phyloP scores from a whole-genome alignment of 2,797 vertebrate genomes.

The Neoniphon sammara region DNA sequence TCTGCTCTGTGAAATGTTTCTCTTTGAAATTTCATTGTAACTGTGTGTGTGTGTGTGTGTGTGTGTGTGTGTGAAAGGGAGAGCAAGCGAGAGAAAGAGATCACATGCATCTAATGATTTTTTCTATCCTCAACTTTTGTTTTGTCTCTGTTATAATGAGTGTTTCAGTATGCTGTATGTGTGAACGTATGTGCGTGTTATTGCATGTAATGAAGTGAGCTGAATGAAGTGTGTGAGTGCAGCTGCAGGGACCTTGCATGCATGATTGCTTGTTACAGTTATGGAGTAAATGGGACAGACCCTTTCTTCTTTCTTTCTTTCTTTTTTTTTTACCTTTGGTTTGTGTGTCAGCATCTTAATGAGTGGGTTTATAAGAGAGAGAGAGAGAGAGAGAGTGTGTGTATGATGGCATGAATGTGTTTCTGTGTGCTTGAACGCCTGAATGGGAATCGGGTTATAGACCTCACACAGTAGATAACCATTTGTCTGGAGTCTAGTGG shows the following conservation, averaged over 20 bases:
- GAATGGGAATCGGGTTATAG: neutral
- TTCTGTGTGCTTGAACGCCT: neutral
- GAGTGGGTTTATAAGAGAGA: neutral
- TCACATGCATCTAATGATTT: neutral
- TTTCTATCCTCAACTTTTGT: neutral
- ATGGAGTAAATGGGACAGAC: neutral
- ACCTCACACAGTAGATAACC: neutral
- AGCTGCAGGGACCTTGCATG: neutral
- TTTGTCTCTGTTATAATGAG: neutral
- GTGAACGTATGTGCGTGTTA: constrained; percentile 2
- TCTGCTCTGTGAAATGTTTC: too few species aligned
- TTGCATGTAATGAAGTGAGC: neutral
- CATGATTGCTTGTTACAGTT: neutral
- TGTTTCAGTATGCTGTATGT: neutral
- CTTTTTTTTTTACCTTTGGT: neutral
- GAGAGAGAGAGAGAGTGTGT: neutral
- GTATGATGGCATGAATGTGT: neutral
- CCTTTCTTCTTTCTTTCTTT: neutral
- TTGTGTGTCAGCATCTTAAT: constrained; percentile 11
- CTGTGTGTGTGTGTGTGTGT: too few species aligned
- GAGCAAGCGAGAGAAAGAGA: too few species aligned
- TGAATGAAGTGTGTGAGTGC: constrained; percentile 3
- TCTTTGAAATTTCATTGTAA: too few species aligned
- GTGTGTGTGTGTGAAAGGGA: too few species aligned
- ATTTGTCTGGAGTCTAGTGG: neutral